Base-by-base conservation (phyloP, 2,113 vertebrate species). In the Cinclus mexicanus region DNA sequence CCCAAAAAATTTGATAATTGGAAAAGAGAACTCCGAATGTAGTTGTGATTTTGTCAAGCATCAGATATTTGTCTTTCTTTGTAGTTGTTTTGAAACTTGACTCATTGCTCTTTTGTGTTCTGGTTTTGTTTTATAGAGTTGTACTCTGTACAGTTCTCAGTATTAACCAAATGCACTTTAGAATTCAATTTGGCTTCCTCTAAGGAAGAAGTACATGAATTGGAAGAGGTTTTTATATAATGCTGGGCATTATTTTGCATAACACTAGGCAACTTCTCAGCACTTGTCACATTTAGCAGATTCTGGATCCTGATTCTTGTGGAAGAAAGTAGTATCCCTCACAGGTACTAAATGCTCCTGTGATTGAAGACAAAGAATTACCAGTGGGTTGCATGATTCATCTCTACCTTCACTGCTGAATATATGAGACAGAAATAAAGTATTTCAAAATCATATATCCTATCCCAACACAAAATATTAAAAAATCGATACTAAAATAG, bases 321-420 rank as follows among this genome's bases (percentile, higher is more conserved):
- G 28, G 28, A 67, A 68, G 52, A 70, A 76, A 76, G 28, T 31
- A 63, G 53, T 76, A 86, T 72, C n/a, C 59, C 74, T 77, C 49
- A 42, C 44, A 74, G 16, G 39, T 63, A 87, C 35, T 76, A 93
- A 94, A 79, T 44, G 22, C 3, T 55, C 56, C 42, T 70, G 29
- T 89, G 85, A 93, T 7, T 87, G 50, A 95, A 84, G 79, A 69
- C 69, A 94, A 85, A 92, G 61, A 49, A 72, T 84, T 89, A 83
- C 31, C 59, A 84, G 31, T 72, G 71, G 42, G 61, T 46, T 89
- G 60, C 16, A 84, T 91, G 79, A 96, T 90, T 93, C 55, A 92
- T 87, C 59, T 56, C 53, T 83, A 41, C 37, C 26, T n/a, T 90
- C 20, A 20, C 15, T 87, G 61, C 46, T 83, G 60, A 81, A 76